These are phyloP conservation scores for Orchestia grillus DNA, from an alignment of 1,140 invertebrate genomes.

Conservation along the genomic window DNA sequence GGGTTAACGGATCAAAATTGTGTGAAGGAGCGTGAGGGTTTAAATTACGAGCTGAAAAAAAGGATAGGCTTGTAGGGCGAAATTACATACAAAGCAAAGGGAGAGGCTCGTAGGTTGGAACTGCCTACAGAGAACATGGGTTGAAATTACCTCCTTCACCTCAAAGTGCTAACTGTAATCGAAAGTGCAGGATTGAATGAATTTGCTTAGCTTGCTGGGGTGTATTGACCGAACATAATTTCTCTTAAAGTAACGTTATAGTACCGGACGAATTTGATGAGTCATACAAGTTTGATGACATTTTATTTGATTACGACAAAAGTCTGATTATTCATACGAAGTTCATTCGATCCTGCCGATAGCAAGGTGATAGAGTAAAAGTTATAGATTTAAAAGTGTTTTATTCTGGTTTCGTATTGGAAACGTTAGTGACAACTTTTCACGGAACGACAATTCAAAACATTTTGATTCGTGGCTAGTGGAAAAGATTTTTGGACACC, in stretches of 20 bases:
- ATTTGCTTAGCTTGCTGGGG: background rate
- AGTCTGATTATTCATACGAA: background rate
- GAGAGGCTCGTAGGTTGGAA: slow-evolving; percentile 59
- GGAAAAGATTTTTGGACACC: background rate
- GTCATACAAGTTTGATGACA: too few species aligned
- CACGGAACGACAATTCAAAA: background rate
- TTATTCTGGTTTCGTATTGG: background rate
- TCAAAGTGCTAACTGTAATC: background rate
- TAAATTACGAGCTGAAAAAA: too few species aligned
- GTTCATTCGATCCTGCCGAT: background rate
- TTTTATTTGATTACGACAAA: too few species aligned
- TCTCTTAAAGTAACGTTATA: too few species aligned
- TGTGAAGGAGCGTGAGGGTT: too few species aligned
- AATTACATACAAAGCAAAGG: slow-evolving; percentile 62
- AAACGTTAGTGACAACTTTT: background rate
- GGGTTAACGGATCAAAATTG: too few species aligned
- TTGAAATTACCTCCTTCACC: background rate
- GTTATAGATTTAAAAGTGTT: background rate
- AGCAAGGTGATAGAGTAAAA: background rate
- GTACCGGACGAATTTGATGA: too few species aligned
- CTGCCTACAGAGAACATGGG: too few species aligned
- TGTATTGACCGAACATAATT: too few species aligned
- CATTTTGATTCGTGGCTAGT: background rate
- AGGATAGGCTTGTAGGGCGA: too few species aligned
- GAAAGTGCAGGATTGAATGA: background rate